Base-by-base conservation (phyloP, 92 coral and sea anemone genomes). In the Actinernus sp. region DNA sequence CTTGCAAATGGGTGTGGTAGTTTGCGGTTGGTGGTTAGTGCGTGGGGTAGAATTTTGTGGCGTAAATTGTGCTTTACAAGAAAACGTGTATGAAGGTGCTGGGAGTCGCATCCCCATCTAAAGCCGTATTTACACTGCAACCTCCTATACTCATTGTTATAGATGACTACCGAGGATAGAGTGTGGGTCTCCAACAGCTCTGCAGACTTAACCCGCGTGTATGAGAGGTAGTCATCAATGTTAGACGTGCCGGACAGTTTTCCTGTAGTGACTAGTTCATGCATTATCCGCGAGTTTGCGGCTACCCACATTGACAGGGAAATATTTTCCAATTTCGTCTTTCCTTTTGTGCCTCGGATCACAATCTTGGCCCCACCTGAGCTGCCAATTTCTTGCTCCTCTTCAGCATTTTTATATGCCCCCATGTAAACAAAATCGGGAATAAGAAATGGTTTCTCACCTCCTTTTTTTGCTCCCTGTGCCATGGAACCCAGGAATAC, bases 241-340 rank as follows among this genome's bases (percentile, higher is more conserved):
- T 55, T 31, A 13, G 58, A 45, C 40, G 71, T 63, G 63, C 48
- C 36, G 23, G 55, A 52, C 66, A 68, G 51, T 25, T 55, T 68
- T 25, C 66, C 66, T 18, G 12, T 55, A 26, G 19, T 55, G 2
- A 55, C 46, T 49, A 68, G 63, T 26, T 53, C 51, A 39, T 68
- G 62, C 34, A 68, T 39, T 52, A 55, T 68, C 54, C 31, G 63
- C 47, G 66, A 39, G 52, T 68, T 68, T 40, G 66, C 55, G 18
- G 38, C 65, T n/a, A 68, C 76, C 76, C 56, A 68, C 63, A 55
- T 23, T 14, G 76, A 37, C 12, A 68, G 63, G 41, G 76, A 46
- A 23, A 55, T 55, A 26, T 68, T 58, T 55, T 68, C 76, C 51
- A 55, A 27, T 12, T 55, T 68, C 10, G 76, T 51, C 60, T 68